A percentile compares a stretch with the other conserved stretches of the same genome.
These are phyloP conservation scores for Diachasma alloeum DNA, from an alignment of 1,140 invertebrate species.

Conservation along the genomic window DNA sequence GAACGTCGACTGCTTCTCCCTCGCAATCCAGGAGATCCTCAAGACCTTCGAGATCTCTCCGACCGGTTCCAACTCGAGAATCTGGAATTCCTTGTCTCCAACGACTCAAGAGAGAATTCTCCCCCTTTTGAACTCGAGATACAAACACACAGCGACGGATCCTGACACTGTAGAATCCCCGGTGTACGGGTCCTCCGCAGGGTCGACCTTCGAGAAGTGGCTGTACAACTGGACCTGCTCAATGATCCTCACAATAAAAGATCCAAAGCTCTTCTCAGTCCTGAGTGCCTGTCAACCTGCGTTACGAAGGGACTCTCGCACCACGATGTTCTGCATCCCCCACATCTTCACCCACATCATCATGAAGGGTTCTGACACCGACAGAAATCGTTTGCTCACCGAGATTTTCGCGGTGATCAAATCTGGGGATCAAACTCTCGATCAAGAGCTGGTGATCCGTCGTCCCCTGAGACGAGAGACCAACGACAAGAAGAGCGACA, in stretches of 20 bases:
- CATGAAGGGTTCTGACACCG: conserved; percentile 38
- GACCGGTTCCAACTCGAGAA: conserved; percentile 65
- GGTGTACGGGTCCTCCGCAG: conserved; percentile 67
- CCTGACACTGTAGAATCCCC: conserved; percentile 47
- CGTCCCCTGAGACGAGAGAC: conserved; percentile 46
- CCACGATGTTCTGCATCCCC: conserved; percentile 76
- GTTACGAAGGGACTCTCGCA: conserved; percentile 74
- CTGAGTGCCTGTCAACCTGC: conserved; percentile 74
- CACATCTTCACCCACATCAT: conserved; percentile 69
- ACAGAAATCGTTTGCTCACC: conserved; percentile 45
- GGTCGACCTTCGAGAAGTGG: conserved; percentile 75
- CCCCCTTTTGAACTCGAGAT: conserved; percentile 73
- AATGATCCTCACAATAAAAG: conserved; percentile 46
- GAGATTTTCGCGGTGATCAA: conserved; percentile 59
- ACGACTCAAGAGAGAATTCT: conserved; percentile 76
- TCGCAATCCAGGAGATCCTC: conserved; percentile 79
- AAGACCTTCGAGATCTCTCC: conserved; percentile 75
- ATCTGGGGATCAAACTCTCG: conserved; percentile 42
- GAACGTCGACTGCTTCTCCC: conserved; percentile 75
- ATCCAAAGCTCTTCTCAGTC: conserved; percentile 51
- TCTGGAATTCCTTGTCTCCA: conserved; percentile 75
- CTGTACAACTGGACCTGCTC: conserved; percentile 72
- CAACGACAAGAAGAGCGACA: conserved; percentile 36
- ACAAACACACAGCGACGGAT: conserved; percentile 40
- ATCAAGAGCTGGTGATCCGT: conserved; percentile 49